phyloP scores from a whole-genome alignment of 2,797 vertebrate species.

The Tolypeutes matacus region DNA sequence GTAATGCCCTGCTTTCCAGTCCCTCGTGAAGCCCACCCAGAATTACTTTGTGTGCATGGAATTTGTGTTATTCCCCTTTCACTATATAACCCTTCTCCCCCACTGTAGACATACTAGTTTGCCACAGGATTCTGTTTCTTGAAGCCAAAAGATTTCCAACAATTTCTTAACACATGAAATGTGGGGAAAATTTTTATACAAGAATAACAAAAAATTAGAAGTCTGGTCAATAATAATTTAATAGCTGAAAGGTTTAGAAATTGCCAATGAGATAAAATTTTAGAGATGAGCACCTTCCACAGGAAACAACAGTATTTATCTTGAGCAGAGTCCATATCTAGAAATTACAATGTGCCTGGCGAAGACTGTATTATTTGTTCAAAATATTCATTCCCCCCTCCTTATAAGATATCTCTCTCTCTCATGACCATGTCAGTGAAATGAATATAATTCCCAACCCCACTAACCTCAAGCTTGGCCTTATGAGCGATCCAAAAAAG shows the following conservation, averaged over 20 bases:
- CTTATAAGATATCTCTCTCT: not conserved
- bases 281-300: not conserved
- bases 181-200: not conserved
- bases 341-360: not conserved
- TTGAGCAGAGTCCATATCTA: not conserved
- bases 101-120: not conserved
- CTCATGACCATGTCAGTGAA: not conserved
- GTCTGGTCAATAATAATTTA: not conserved
- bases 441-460: not conserved
- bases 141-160: conserved; percentile 29
- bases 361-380: not conserved
- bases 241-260: not conserved
- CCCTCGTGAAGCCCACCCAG: not conserved
- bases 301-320: not conserved
- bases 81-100: too few species aligned
- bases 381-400: not conserved
- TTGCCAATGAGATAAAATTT: not conserved
- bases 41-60: not conserved
- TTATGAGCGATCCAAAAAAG: not conserved
- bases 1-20: not conserved
- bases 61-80: not conserved
- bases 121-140: not conserved
- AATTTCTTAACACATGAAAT: not conserved
- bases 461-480: not conserved
- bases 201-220: not conserved